These are phyloP conservation scores for Rhagologus leucostigma DNA, from an alignment of 2,113 vertebrate genomes.

Conservation along the genomic window DNA sequence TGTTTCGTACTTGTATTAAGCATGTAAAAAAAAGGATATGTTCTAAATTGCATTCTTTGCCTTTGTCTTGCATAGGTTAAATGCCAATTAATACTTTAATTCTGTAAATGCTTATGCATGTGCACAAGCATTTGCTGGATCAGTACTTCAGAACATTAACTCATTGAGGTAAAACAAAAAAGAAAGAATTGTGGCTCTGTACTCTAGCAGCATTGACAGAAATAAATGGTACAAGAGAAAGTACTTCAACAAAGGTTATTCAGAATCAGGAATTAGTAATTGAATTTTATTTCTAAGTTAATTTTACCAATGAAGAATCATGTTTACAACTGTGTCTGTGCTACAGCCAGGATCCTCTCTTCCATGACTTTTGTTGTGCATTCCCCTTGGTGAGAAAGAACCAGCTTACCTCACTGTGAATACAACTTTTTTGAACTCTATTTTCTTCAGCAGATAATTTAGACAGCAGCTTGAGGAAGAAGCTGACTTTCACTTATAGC, in stretches of 20 bases:
- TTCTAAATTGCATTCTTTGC: not conserved
- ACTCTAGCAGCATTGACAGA: not conserved
- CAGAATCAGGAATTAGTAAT: not conserved
- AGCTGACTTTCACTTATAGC: not conserved
- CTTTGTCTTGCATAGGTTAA: not conserved
- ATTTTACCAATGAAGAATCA: not conserved
- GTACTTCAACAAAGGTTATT: not conserved
- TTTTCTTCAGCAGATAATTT: not conserved
- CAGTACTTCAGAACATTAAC: conserved; percentile 7
- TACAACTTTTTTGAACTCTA: not conserved
- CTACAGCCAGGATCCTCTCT: not conserved
- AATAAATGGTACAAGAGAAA: not conserved
- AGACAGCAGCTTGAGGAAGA: not conserved
- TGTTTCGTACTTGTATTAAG: not conserved
- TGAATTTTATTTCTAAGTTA: not conserved
- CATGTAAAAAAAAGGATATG: not conserved
- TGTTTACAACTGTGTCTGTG: not conserved
- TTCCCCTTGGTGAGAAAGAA: not conserved
- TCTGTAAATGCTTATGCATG: conserved; percentile 2
- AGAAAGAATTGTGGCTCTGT: not conserved
- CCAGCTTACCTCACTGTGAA: not conserved
- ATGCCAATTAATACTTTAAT: conserved; percentile 37
- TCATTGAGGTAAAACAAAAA: not conserved
- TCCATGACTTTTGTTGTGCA: not conserved
- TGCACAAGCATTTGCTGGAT: not conserved